phyloP scores from a whole-genome alignment of 2,888 invertebrate species.

The Limnephilus lunatus region DNA sequence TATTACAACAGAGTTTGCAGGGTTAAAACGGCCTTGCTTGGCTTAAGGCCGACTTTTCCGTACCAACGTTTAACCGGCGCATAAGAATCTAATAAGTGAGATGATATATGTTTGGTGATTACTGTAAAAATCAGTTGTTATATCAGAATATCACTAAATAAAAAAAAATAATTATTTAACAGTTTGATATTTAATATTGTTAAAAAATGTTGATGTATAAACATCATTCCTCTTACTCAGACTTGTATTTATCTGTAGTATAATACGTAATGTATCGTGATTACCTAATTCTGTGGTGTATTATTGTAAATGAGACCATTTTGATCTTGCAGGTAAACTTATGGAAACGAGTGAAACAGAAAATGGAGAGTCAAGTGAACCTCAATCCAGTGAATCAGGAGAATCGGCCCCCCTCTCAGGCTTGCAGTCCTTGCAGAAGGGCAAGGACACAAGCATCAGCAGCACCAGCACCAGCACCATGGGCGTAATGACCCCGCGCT shows the following conservation, averaged over 20 bases:
- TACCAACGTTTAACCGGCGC: too few relatives aligned
- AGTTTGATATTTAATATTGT: not conserved
- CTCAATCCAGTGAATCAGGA: slow-evolving; percentile 76
- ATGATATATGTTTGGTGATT: not conserved
- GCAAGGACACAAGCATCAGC: too few relatives aligned
- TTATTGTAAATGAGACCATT: not conserved
- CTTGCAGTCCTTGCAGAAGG: slow-evolving; percentile 67
- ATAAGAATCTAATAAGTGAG: too few relatives aligned
- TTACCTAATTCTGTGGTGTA: not conserved
- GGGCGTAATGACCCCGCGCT: slow-evolving; percentile 7
- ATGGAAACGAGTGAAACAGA: slow-evolving; percentile 78
- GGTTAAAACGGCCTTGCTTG: too few relatives aligned
- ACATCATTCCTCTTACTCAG: not conserved
- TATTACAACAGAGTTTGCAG: too few relatives aligned
- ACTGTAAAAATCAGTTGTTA: not conserved
- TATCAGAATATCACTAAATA: too few relatives aligned
- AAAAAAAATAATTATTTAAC: not conserved
- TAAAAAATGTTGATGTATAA: too few relatives aligned
- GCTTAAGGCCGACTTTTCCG: too few relatives aligned
- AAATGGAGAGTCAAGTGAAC: slow-evolving; percentile 76
- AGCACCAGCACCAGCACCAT: not conserved
- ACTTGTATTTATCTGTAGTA: not conserved
- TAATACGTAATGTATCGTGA: not conserved
- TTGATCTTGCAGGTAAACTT: slow-evolving; percentile 76
- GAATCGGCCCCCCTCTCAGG: slow-evolving; percentile 68